Conservation (phyloP, 2,888 invertebrate genomes). For the Epirrhoe alternata region DNA sequence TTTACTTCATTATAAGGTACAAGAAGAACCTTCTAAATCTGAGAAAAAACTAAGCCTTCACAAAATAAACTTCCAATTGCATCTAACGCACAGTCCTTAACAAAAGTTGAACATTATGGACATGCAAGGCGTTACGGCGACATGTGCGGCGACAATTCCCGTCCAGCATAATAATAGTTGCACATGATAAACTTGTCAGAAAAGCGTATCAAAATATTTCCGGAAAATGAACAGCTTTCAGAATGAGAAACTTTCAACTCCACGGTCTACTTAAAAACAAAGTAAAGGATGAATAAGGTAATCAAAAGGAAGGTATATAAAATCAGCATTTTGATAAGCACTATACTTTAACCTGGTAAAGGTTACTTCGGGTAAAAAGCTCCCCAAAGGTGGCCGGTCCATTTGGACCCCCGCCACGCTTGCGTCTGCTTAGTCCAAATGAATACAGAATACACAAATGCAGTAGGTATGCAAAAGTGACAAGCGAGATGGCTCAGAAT, state of each 20-base stretch:
- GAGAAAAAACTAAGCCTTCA: too few relatives aligned
- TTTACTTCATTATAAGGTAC: too few relatives aligned
- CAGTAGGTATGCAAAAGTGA: neutral
- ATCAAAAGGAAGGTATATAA: neutral
- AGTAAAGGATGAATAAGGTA: neutral
- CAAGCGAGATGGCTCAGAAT: neutral
- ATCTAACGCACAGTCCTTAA: slow-evolving; percentile 21
- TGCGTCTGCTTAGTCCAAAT: slow-evolving; percentile 57
- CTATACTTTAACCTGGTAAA: slow-evolving; percentile 3
- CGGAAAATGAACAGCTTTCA: neutral
- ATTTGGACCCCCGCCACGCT: slow-evolving; percentile 42
- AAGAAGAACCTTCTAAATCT: too few relatives aligned
- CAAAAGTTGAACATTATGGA: slow-evolving; percentile 37
- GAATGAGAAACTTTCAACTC: too few relatives aligned
- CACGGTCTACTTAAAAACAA: neutral
- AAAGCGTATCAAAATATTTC: neutral
- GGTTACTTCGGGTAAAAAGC: slow-evolving; percentile 25
- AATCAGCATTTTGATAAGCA: slow-evolving; percentile 1
- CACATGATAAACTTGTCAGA: slow-evolving; percentile 7
- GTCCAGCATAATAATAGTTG: slow-evolving; percentile 51
- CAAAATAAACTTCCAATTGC: neutral
- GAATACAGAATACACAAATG: slow-evolving; percentile 46
- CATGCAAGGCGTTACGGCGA: slow-evolving; percentile 47
- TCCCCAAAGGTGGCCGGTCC: slow-evolving; percentile 14
- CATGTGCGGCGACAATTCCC: slow-evolving; percentile 64